Percentiles rank a stretch among this genome's conserved stretches.
Evolutionary conservation across 1,140 invertebrate species (phyloP).

Genomic region (Drosophila sp.): DNA sequence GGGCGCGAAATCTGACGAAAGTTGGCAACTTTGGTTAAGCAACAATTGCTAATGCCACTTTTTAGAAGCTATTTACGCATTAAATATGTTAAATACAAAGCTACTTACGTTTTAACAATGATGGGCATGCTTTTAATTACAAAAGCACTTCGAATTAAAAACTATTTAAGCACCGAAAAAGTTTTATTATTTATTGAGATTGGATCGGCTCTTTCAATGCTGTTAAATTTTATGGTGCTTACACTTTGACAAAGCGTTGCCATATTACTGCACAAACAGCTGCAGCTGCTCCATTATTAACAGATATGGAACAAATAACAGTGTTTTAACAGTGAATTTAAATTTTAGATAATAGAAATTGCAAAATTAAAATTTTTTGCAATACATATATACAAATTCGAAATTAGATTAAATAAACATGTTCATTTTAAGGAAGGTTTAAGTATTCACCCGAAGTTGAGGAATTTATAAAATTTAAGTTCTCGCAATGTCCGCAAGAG

Average conservation of each 20-base stretch:
- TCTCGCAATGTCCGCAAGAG: too few relatives aligned
- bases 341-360: too few relatives aligned
- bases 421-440: too few relatives aligned
- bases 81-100: background rate
- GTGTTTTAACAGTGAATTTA: too few relatives aligned
- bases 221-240: background rate
- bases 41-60: background rate
- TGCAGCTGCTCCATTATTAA: constrained; percentile 8
- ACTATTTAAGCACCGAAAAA: background rate
- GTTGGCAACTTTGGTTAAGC: background rate
- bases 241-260: constrained; percentile 13
- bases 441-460: too few relatives aligned
- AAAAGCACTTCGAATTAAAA: background rate
- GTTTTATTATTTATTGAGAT: background rate
- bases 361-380: too few relatives aligned
- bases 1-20: constrained; percentile 28
- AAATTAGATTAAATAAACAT: too few relatives aligned
- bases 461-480: too few relatives aligned
- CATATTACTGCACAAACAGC: constrained; percentile 14
- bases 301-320: background rate
- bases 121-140: constrained; percentile 62
- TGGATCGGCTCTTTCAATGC: background rate
- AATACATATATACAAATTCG: too few relatives aligned
- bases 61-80: background rate
- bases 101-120: constrained; percentile 77